These are phyloP conservation scores for Otus scops DNA, from an alignment of 2,797 vertebrate genomes.

Conservation along the genomic window DNA sequence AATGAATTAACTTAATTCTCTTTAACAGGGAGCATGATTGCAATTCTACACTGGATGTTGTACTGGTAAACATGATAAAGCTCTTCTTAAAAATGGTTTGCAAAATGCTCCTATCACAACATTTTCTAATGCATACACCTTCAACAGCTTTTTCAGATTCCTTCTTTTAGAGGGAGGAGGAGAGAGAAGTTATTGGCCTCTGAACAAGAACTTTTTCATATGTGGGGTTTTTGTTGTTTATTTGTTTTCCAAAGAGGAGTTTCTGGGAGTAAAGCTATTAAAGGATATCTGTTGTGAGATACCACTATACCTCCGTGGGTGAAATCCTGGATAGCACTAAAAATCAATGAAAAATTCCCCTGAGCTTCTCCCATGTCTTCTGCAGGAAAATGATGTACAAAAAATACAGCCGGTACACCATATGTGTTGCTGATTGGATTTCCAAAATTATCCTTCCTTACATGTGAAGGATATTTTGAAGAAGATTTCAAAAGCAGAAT, in stretches of 20 bases:
- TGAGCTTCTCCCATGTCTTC: neutral
- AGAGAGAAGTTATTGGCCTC: neutral
- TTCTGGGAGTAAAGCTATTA: neutral
- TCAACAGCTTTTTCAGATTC: neutral
- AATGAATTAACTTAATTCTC: constrained; percentile 28
- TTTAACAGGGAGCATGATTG: neutral
- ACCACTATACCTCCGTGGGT: neutral
- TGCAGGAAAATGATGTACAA: neutral
- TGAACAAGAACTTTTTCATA: neutral
- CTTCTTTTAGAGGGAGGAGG: neutral
- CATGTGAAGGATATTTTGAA: neutral
- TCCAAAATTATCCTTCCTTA: neutral
- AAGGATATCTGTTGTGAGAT: neutral
- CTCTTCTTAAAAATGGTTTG: neutral
- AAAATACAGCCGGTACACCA: neutral
- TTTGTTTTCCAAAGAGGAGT: neutral
- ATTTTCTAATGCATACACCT: neutral
- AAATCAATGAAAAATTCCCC: neutral
- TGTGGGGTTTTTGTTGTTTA: neutral
- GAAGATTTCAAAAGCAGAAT: neutral
- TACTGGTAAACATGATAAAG: neutral
- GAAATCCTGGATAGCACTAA: neutral
- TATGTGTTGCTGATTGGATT: neutral
- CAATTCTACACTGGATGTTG: neutral
- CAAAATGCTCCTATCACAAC: neutral